Evolutionary conservation across 2,113 vertebrate genomes (phyloP), one percentile per base, ranked within the genome.

Genomic region (Thryonomys swinderianus): DNA sequence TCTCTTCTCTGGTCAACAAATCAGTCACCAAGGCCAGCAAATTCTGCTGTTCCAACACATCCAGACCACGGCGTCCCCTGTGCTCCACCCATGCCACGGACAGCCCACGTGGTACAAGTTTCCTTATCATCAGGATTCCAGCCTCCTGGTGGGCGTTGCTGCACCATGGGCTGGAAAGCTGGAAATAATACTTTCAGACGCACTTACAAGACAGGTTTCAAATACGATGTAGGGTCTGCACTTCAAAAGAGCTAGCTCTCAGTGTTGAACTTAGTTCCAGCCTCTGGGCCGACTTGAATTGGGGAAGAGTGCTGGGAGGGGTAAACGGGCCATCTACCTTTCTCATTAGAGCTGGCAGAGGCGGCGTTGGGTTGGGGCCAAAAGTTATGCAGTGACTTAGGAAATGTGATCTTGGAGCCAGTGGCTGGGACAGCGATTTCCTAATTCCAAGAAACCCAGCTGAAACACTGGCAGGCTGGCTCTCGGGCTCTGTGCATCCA

Each of bases 31-130:
- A 51, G 48, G 53, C 42, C 53, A 55, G 66, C 13, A 48, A 53
- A 37, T 1, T 34, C 73, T 27, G 48, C 32, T 51, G 80, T 59
- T 30, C 32, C 17, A n/a, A 57, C 5, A 6, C 0, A 59, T 10
- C 42, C 57, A 11, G 34, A 40, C 37, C 7, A 18, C 3, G 1
- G 4, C 37, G 17, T 55, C 8, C 7, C 34, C 18, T 1, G 0
- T 2, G 4, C 4, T 74, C 17, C 16, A 37, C 3, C 1, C 12
- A 9, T 20, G 57, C 51, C 2, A 3, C 0, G 0, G 13, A 21
- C 1, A 32, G 1, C 14, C 40, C 18, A 51, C 21, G 34, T 76
- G 61, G 30, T 0, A 25, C 7, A n/a, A 18, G 25, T 0, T 71
- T 73, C 30, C 17, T 37, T 30, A 11, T 34, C 40, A 59, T 1